These are phyloP conservation scores for Recurvirostra avosetta DNA, from an alignment of 2,113 vertebrate species.

Conservation along the genomic window DNA sequence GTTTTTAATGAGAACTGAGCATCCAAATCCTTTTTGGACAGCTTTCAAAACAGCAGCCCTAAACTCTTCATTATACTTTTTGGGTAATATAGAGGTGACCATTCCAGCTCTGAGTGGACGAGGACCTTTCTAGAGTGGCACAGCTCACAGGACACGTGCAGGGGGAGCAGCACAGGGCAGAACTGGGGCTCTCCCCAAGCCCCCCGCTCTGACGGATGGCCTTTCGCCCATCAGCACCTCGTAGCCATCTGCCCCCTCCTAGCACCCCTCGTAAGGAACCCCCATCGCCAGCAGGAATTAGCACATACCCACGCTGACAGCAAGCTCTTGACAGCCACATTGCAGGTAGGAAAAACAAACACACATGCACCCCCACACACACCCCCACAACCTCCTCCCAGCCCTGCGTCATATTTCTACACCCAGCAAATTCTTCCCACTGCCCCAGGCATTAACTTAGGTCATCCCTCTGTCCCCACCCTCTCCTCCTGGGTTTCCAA, in stretches of 20 bases:
- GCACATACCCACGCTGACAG: not conserved
- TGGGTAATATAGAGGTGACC: not conserved
- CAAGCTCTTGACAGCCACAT: not conserved
- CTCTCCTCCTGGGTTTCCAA: not conserved
- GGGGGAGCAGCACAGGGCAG: not conserved
- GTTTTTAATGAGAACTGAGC: not conserved
- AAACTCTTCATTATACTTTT: not conserved
- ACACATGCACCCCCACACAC: not conserved
- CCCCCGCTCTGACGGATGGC: not conserved
- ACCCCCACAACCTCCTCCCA: not conserved
- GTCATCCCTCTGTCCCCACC: not conserved
- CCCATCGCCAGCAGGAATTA: not conserved
- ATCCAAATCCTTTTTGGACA: not conserved
- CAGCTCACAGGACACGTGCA: rapidly evolving
- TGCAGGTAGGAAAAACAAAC: not conserved
- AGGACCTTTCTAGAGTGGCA: not conserved
- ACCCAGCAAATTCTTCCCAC: not conserved
- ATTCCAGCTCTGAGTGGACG: not conserved
- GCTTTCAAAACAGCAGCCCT: not conserved
- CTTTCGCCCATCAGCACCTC: not conserved
- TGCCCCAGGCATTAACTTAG: constrained; percentile 15
- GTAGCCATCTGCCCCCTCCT: not conserved
- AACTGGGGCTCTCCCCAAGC: not conserved
- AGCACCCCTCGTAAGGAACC: not conserved
- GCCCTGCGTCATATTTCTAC: not conserved